These are phyloP conservation scores for Drosophila lacicola DNA, from an alignment of 2,888 invertebrate genomes.

Conservation along the genomic window DNA sequence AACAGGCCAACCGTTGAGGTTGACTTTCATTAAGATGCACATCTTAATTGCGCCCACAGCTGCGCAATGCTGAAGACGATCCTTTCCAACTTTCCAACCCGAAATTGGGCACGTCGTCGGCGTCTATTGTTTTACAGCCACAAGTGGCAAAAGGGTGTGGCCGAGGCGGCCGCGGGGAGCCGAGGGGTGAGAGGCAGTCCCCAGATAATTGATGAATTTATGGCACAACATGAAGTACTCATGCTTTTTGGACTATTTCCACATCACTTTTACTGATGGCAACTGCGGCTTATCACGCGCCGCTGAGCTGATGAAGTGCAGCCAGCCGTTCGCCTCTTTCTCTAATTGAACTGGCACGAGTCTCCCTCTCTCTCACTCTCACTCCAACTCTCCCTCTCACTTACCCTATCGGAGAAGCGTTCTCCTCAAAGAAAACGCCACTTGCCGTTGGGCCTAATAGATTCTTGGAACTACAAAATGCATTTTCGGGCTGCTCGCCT, in stretches of 20 bases:
- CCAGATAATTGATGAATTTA: constrained; percentile 67
- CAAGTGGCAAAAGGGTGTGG: background rate
- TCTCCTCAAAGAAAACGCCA: constrained; percentile 10
- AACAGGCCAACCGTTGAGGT: constrained; percentile 26
- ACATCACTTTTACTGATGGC: constrained; percentile 58
- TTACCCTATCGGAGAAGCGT: background rate
- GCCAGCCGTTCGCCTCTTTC: constrained; percentile 29
- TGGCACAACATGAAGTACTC: constrained; percentile 47
- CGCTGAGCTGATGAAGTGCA: constrained; percentile 49
- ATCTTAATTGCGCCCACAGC: constrained; percentile 69
- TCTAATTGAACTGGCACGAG: constrained; percentile 51
- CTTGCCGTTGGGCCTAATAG: constrained; percentile 43
- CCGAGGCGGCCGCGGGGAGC: background rate
- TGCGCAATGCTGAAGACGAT: constrained; percentile 41
- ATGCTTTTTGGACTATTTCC: constrained; percentile 22
- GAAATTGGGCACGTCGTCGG: constrained; percentile 49
- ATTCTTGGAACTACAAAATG: constrained; percentile 47
- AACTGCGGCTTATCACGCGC: constrained; percentile 48
- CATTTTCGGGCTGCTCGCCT: constrained; percentile 39
- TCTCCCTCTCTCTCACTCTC: background rate
- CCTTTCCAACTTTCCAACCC: constrained; percentile 44
- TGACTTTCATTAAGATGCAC: constrained; percentile 60
- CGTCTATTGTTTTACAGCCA: constrained; percentile 46
- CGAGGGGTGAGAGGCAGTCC: constrained; percentile 13
- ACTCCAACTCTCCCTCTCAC: background rate